These are phyloP conservation scores for Mus caroli DNA, from an alignment of 2,797 vertebrate species.

Conservation along the genomic window DNA sequence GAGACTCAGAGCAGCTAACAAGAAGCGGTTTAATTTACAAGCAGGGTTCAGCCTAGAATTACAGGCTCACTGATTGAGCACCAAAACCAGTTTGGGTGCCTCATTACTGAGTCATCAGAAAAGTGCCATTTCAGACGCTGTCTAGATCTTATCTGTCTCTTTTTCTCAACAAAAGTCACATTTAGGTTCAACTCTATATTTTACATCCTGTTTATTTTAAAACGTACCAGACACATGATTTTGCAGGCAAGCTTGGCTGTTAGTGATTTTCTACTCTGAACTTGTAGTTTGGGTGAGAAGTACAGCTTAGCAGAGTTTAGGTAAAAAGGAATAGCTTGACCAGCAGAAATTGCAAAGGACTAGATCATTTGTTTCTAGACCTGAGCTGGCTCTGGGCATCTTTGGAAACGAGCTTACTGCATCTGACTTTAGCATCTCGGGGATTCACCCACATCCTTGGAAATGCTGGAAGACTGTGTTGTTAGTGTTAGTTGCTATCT, in stretches of 20 bases:
- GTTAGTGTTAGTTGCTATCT: conserved; percentile 8
- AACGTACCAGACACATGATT: neutral
- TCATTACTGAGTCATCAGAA: neutral
- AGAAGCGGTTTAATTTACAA: neutral
- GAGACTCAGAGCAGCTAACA: neutral
- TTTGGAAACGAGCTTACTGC: neutral
- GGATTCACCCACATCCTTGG: neutral
- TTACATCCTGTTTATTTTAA: conserved; percentile 20
- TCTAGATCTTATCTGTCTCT: neutral
- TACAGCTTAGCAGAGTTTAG: neutral
- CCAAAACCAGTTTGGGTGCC: neutral
- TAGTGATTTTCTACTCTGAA: neutral
- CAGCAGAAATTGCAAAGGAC: neutral
- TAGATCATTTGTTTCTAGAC: neutral
- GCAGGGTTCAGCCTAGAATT: neutral
- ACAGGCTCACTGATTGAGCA: neutral
- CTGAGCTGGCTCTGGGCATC: neutral
- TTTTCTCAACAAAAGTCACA: neutral
- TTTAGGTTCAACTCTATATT: neutral
- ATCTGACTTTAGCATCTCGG: neutral
- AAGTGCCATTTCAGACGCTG: neutral
- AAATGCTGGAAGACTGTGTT: neutral
- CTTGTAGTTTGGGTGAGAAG: neutral
- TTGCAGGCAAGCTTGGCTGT: neutral
- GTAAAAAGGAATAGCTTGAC: neutral